phyloP scores from a whole-genome alignment of 2,113 vertebrate genomes.

The Engystomops pustulosus region DNA sequence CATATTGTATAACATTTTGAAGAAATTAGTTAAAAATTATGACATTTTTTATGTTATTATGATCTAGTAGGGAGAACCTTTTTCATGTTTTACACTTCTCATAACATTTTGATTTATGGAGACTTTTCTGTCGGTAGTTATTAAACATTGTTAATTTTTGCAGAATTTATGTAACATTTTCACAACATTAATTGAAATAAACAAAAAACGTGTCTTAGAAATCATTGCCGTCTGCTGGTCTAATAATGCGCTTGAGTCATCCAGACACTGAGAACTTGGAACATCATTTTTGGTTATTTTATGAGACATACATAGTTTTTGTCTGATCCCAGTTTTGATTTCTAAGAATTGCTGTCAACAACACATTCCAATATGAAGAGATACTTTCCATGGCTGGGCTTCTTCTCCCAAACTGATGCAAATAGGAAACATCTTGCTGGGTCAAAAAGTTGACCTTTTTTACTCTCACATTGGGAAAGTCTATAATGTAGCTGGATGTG shows the following conservation, averaged over 20 bases:
- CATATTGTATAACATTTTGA: too few species aligned
- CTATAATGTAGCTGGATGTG: too few species aligned
- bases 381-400: not conserved
- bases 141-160: not conserved
- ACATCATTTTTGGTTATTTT: not conserved
- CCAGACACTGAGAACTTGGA: not conserved
- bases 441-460: not conserved
- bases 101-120: too few species aligned
- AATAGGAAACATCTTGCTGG: not conserved
- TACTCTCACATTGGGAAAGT: too few species aligned
- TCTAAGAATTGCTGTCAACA: not conserved
- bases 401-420: not conserved
- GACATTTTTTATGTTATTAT: too few species aligned
- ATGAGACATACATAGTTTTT: not conserved
- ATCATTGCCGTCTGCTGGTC: too few species aligned
- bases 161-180: not conserved
- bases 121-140: not conserved
- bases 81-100: too few species aligned
- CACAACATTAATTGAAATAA: not conserved
- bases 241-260: too few species aligned
- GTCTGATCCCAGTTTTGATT: not conserved
- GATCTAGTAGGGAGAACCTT: too few species aligned
- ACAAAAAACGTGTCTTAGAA: too few species aligned
- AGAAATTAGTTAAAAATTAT: too few species aligned
- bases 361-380: not conserved